phyloP scores from a whole-genome alignment of 2,113 vertebrate species.

The Gambusia affinis region DNA sequence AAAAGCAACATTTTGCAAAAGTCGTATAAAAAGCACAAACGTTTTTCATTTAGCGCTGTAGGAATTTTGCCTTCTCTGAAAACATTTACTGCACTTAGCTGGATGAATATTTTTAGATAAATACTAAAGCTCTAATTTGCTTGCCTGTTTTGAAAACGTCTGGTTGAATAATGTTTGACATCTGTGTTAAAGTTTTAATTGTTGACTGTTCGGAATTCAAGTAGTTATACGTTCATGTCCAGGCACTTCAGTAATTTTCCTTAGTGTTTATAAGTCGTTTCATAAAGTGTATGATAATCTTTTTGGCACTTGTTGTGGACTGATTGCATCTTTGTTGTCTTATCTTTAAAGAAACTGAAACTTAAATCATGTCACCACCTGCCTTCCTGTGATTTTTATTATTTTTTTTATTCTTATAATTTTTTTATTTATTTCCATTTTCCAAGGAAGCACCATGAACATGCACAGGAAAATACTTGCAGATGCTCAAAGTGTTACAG shows the following conservation, averaged over 20 bases:
- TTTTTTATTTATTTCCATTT: neutral
- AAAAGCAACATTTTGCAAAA: neutral
- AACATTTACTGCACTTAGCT: too few species aligned
- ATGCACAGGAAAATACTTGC: neutral
- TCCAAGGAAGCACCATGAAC: neutral
- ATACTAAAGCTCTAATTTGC: too few species aligned
- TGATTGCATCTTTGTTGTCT: neutral
- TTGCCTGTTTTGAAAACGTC: too few species aligned
- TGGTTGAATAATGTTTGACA: too few species aligned
- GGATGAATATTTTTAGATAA: too few species aligned
- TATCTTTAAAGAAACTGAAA: neutral
- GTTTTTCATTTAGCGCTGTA: too few species aligned
- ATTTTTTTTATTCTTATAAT: too few species aligned
- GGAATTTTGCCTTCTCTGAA: too few species aligned
- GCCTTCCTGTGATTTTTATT: neutral
- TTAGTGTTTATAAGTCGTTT: neutral
- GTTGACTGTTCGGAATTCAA: too few species aligned
- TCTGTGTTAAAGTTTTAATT: too few species aligned
- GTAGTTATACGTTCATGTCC: too few species aligned
- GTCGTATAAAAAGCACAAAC: too few species aligned
- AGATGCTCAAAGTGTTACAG: neutral
- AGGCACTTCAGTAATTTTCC: neutral
- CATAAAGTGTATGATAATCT: neutral
- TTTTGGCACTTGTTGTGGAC: neutral
- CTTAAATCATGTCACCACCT: neutral